Conservation (phyloP, 1,140 invertebrate genomes). For the Leptoteleia sp. region DNA sequence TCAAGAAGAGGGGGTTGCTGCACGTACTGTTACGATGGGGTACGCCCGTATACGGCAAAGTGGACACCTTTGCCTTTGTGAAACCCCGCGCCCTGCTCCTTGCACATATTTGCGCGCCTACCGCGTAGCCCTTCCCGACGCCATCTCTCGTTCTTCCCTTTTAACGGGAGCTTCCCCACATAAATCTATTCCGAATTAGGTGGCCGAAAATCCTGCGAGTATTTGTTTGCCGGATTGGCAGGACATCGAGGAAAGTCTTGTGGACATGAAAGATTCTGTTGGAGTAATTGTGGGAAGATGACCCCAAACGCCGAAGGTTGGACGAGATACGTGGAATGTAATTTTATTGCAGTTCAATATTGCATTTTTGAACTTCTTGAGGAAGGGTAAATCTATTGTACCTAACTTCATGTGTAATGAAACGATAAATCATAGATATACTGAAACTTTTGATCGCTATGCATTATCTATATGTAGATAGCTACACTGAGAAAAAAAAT, state of each 20-base stretch:
- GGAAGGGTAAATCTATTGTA: too few relatives aligned
- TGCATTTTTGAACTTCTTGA: too few relatives aligned
- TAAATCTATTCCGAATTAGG: conserved; percentile 27
- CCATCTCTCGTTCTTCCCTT: conserved; percentile 17
- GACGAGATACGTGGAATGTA: too few relatives aligned
- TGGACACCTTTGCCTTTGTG: conserved; percentile 58
- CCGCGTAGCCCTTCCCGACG: conserved; percentile 32
- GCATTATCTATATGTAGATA: too few relatives aligned
- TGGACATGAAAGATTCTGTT: conserved; percentile 7
- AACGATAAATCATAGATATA: too few relatives aligned
- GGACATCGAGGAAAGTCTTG: conserved; percentile 17
- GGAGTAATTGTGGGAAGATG: not conserved
- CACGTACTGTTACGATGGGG: conserved; percentile 46
- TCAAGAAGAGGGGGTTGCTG: conserved; percentile 27
- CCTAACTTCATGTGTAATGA: too few relatives aligned
- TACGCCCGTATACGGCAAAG: conserved; percentile 43
- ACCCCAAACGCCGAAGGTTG: too few relatives aligned
- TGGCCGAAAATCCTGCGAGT: conserved; percentile 28
- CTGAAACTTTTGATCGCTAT: too few relatives aligned
- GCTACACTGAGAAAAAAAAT: too few relatives aligned
- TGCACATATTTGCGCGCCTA: conserved; percentile 51
- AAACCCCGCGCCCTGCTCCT: conserved; percentile 21
- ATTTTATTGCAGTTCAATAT: too few relatives aligned
- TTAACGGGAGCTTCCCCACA: conserved; percentile 5
- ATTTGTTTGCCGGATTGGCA: conserved; percentile 4